phyloP scores from a whole-genome alignment of 1,140 invertebrate genomes.

The honey bee (Apis mellifera) region Amel_HAv3.1 CM009938.2:12632001-12632500 shows the following conservation, averaged over 20 bases:
- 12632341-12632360: constrained; percentile 86
- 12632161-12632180: constrained; percentile 71
- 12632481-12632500: constrained; percentile 89
- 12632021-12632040: constrained; percentile 64
- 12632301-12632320: constrained; percentile 86
- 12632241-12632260: constrained; percentile 83
- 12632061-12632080: constrained; percentile 57
- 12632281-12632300: constrained; percentile 86
- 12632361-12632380: constrained; percentile 83
- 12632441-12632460: constrained; percentile 92
- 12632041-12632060: constrained; percentile 65
- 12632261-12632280: constrained; percentile 86
- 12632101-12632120: constrained; percentile 54
- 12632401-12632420: constrained; percentile 88
- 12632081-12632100: constrained; percentile 65
- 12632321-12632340: constrained; percentile 83
- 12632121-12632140: constrained; percentile 82
- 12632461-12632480: constrained; percentile 89
- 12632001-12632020: constrained; percentile 60
- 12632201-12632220: constrained; percentile 10
- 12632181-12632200: constrained; percentile 37
- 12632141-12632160: constrained; percentile 80
- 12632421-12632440: constrained; percentile 86
- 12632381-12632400: constrained; percentile 84
- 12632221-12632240: constrained; percentile 6